Percentiles rank a stretch among this genome's conserved stretches.
Conservation (phyloP, 2,113 vertebrate species). For the Oreochromis tanganicae region DNA sequence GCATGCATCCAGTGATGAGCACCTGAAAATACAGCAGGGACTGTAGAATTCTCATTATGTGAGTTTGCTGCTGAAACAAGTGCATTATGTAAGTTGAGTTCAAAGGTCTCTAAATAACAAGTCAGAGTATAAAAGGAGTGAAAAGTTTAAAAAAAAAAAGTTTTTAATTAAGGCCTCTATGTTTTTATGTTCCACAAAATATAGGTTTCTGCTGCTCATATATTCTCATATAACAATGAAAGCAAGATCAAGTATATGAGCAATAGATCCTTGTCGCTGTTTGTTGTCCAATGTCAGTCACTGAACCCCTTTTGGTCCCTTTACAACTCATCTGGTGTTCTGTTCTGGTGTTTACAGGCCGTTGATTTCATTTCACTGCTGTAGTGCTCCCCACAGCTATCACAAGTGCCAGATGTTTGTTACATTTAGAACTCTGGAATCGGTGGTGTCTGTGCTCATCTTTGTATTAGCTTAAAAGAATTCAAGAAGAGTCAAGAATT, state of each 20-base stretch:
- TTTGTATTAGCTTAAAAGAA: neutral
- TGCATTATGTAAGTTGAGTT: neutral
- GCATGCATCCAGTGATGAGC: neutral
- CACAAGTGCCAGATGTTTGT: neutral
- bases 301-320: neutral
- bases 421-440: neutral
- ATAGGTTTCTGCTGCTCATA: neutral
- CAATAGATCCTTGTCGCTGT: neutral
- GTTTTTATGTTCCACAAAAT: neutral
- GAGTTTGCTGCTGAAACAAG: neutral
- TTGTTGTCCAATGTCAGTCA: neutral
- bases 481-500: neutral
- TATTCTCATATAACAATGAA: neutral
- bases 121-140: neutral
- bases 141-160: neutral
- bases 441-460: neutral
- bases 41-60: neutral
- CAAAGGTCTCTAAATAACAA: neutral
- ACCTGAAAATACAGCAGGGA: neutral
- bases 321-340: neutral
- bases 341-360: neutral
- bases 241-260: neutral
- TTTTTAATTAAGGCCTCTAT: neutral
- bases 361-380: neutral
- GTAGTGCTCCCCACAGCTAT: neutral